These are phyloP conservation scores for Lacerta viridis DNA, from an alignment of 2,797 vertebrate species.

Conservation along the genomic window DNA sequence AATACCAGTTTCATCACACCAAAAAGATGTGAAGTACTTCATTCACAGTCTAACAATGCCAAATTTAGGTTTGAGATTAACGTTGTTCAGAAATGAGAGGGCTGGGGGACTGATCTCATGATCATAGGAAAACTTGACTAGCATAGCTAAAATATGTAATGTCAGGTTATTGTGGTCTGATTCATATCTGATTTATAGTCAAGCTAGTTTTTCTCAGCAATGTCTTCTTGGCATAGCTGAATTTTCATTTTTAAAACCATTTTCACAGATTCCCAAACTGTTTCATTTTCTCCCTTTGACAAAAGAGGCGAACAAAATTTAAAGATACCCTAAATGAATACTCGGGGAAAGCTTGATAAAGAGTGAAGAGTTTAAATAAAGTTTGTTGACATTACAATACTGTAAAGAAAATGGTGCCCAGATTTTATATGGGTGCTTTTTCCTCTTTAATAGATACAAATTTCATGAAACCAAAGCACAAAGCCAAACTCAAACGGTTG, in stretches of 20 bases:
- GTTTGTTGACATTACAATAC: constrained; percentile 47
- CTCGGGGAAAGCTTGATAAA: constrained; percentile 54
- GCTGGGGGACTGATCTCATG: constrained; percentile 28
- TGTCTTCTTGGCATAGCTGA: constrained; percentile 9
- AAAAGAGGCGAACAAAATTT: constrained; percentile 56
- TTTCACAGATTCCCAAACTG: constrained; percentile 54
- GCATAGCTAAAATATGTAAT: constrained; percentile 41
- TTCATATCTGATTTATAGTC: background rate
- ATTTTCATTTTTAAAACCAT: constrained; percentile 50
- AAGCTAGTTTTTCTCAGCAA: constrained; percentile 13
- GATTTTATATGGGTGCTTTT: constrained; percentile 37
- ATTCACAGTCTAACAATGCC: background rate
- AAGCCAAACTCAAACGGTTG: constrained; percentile 56
- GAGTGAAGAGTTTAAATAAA: constrained; percentile 45
- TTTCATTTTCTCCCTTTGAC: constrained; percentile 48
- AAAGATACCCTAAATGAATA: constrained; percentile 64
- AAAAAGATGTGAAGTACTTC: background rate
- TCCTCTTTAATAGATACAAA: constrained; percentile 61
- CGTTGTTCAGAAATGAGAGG: constrained; percentile 41
- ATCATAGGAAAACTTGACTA: constrained; percentile 40
- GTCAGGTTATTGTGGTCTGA: constrained; percentile 28
- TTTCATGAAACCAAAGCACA: constrained; percentile 67
- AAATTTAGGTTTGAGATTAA: constrained; percentile 38
- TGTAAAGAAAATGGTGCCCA: constrained; percentile 44
- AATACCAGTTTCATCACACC: background rate